Evolutionary conservation across 2,113 vertebrate species (phyloP).

Genomic region (Syngnathoides biaculeatus): DNA sequence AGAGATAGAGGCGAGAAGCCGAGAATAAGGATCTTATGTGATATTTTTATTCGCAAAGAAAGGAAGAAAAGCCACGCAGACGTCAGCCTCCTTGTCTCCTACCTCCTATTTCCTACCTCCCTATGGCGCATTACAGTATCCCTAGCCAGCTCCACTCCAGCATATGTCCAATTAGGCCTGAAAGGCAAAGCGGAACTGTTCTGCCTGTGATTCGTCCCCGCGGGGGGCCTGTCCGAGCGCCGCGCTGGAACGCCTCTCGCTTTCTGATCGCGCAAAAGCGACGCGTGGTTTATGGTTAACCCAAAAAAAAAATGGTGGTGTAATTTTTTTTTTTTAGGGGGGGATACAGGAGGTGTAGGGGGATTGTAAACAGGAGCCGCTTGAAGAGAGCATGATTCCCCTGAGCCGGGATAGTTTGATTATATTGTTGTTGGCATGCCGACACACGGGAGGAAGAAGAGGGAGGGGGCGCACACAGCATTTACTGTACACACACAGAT

Average conservation of each 20-base stretch:
- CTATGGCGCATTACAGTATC: constrained; percentile 57
- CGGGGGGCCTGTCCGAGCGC: constrained; percentile 74
- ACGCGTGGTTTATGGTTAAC: constrained; percentile 86
- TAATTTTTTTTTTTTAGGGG: constrained; percentile 79
- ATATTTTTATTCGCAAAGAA: constrained; percentile 23
- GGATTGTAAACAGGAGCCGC: constrained; percentile 80
- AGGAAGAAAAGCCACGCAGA: constrained; percentile 19
- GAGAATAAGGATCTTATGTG: constrained; percentile 17
- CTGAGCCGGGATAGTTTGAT: constrained; percentile 90
- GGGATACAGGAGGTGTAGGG: constrained; percentile 71
- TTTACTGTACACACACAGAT: constrained; percentile 31
- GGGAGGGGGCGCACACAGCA: constrained; percentile 22
- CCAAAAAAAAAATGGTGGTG: constrained; percentile 83
- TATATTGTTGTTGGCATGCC: constrained; percentile 85
- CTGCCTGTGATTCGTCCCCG: constrained; percentile 74
- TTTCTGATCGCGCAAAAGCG: constrained; percentile 79
- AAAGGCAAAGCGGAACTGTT: constrained; percentile 70
- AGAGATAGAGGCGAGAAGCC: constrained; percentile 17
- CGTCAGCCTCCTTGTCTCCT: constrained; percentile 9
- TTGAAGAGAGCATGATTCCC: constrained; percentile 84
- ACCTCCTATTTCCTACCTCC: constrained; percentile 28
- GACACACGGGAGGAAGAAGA: constrained; percentile 36
- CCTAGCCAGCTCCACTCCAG: constrained; percentile 67
- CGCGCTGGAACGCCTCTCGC: constrained; percentile 75
- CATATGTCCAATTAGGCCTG: constrained; percentile 81